A percentile compares a stretch with the other conserved stretches of the same genome.
These are phyloP conservation scores for Sebastes reedi DNA, from an alignment of 2,797 vertebrate genomes.

Conservation along the genomic window DNA sequence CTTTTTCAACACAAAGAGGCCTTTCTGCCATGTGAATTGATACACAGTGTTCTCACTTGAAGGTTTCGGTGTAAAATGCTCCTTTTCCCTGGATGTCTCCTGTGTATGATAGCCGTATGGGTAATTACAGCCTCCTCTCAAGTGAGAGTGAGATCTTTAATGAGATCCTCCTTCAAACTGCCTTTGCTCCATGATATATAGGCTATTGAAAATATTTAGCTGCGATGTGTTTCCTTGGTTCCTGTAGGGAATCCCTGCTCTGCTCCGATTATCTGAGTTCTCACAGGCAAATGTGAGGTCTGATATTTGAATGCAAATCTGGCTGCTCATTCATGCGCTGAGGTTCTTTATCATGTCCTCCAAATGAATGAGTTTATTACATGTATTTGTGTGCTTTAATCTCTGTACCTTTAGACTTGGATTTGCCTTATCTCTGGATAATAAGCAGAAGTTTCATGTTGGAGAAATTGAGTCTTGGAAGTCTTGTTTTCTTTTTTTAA, in stretches of 20 bases:
- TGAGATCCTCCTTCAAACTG: background rate
- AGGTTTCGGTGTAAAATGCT: background rate
- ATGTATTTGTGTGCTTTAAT: background rate
- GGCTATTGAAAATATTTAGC: background rate
- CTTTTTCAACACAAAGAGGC: background rate
- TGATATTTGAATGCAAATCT: constrained; percentile 15
- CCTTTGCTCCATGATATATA: background rate
- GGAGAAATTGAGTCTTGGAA: background rate
- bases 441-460: background rate
- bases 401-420: background rate
- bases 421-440: background rate
- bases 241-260: background rate
- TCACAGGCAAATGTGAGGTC: constrained; percentile 29
- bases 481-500: background rate
- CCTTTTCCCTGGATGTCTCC: background rate
- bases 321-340: background rate
- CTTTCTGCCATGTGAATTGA: background rate
- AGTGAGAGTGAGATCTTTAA: background rate
- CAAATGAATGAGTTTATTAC: background rate
- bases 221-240: background rate
- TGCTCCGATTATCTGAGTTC: constrained; percentile 3
- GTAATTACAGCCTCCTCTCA: constrained; percentile 14
- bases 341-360: background rate
- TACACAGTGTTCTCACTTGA: background rate
- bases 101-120: constrained; percentile 21